Conservation (phyloP, 2,888 invertebrate species). For the Kryphioiulus occultus region DNA sequence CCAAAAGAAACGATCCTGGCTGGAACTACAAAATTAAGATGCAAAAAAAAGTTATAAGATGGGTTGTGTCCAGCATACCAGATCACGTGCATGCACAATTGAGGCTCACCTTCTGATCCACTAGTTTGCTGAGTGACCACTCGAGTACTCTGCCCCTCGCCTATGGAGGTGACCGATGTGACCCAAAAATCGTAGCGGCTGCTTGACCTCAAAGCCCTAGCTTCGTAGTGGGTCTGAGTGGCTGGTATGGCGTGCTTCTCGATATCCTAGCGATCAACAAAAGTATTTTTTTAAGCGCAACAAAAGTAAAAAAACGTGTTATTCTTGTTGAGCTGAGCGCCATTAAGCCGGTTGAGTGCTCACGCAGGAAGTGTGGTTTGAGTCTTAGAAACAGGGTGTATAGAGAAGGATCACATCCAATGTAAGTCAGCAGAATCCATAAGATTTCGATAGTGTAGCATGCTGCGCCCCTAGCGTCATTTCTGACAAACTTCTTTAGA, state of each 20-base stretch:
- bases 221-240: constrained; percentile 50
- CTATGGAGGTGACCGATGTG: constrained; percentile 80
- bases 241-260: constrained; percentile 47
- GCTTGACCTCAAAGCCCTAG: constrained; percentile 69
- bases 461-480: too few relatives aligned
- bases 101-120: constrained; percentile 48
- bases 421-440: too few relatives aligned
- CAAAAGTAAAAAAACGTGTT: background rate
- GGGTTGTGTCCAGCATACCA: background rate
- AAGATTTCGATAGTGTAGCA: too few relatives aligned
- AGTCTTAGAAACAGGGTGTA: background rate
- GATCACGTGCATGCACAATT: too few relatives aligned
- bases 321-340: background rate
- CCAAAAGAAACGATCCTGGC: constrained; percentile 83
- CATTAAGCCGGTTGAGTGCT: background rate
- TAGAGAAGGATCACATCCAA: background rate
- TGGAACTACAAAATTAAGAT: constrained; percentile 73
- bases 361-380: background rate
- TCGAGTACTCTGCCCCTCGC: constrained; percentile 69
- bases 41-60: constrained; percentile 50
- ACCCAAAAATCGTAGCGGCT: constrained; percentile 88
- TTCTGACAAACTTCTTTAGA: too few relatives aligned
- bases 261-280: constrained; percentile 45
- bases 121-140: constrained; percentile 47
- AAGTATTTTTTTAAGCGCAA: background rate